Evolutionary conservation across 2,888 invertebrate species (phyloP).

Genomic region (Spilarctia lutea): DNA sequence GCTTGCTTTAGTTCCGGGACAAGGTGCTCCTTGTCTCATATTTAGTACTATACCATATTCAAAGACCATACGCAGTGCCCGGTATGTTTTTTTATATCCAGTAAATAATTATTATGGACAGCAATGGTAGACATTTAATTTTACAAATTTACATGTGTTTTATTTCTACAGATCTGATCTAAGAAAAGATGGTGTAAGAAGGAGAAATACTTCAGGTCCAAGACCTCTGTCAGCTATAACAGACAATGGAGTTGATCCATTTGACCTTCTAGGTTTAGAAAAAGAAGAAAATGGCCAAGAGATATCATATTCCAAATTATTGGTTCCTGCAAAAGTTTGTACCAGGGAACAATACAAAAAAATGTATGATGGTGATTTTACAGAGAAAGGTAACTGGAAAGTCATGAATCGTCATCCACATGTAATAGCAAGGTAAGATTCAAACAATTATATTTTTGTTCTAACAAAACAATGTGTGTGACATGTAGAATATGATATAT

Average conservation of each 20-base stretch:
- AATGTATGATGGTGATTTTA: constrained; percentile 81
- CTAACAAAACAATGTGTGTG: background rate
- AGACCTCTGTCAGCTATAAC: constrained; percentile 94
- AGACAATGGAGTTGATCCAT: constrained; percentile 94
- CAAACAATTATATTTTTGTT: background rate
- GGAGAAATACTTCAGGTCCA: constrained; percentile 93
- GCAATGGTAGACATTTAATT: constrained; percentile 79
- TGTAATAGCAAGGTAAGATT: constrained; percentile 86
- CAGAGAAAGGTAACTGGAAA: constrained; percentile 79
- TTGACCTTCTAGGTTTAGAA: constrained; percentile 94
- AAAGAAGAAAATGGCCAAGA: constrained; percentile 95
- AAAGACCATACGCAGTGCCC: constrained; percentile 87
- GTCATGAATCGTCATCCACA: constrained; percentile 81
- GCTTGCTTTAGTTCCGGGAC: constrained; percentile 92
- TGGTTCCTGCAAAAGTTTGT: constrained; percentile 90
- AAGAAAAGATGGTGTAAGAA: constrained; percentile 90
- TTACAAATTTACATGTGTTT: background rate
- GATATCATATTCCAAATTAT: constrained; percentile 94
- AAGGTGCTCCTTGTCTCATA: constrained; percentile 93
- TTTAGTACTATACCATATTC: constrained; percentile 96
- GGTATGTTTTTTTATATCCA: constrained; percentile 74
- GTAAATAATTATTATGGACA: constrained; percentile 79
- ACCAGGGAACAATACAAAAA: constrained; percentile 80
- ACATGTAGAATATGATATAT: background rate
- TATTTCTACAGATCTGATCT: constrained; percentile 82